A percentile compares a stretch with the other conserved stretches of the same genome.
phyloP scores from a whole-genome alignment of 2,888 invertebrate genomes.

The Idaea biselata region DNA sequence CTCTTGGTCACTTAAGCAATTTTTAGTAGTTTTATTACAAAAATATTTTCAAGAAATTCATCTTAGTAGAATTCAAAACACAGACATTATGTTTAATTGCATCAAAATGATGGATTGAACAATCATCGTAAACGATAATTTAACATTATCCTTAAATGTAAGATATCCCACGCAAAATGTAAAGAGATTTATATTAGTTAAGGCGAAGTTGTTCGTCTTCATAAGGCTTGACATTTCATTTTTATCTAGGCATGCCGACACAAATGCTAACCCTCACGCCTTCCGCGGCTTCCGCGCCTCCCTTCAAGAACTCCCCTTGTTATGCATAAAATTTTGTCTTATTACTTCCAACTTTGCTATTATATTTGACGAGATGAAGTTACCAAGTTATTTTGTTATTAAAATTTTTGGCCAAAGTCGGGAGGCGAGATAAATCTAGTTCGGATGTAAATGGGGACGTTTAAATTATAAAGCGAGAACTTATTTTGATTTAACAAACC shows the following conservation, averaged over 20 bases:
- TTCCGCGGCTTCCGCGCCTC: slow-evolving; percentile 35
- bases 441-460: slow-evolving; percentile 73
- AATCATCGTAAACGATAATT: slow-evolving; percentile 54
- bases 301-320: slow-evolving; percentile 67
- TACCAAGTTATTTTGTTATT: slow-evolving; percentile 79
- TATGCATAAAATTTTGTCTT: slow-evolving; percentile 81
- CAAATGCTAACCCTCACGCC: slow-evolving; percentile 65
- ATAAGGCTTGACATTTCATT: slow-evolving; percentile 77
- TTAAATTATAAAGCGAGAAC: slow-evolving; percentile 75
- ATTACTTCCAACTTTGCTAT: slow-evolving; percentile 79
- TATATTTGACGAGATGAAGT: slow-evolving; percentile 77
- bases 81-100: background rate
- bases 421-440: slow-evolving; percentile 60
- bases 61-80: background rate
- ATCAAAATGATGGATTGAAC: background rate
- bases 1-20: no score
- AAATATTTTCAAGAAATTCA: background rate
- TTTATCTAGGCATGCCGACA: slow-evolving; percentile 76
- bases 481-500: slow-evolving; percentile 75
- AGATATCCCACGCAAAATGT: slow-evolving; percentile 62
- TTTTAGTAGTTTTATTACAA: background rate
- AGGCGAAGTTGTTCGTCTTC: slow-evolving; percentile 77
- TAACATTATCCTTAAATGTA: slow-evolving; percentile 60
- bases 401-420: slow-evolving; percentile 73
- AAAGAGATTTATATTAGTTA: slow-evolving; percentile 77